Base-by-base conservation (phyloP, 2,888 invertebrate species). In the Sipunculus nudus region DNA sequence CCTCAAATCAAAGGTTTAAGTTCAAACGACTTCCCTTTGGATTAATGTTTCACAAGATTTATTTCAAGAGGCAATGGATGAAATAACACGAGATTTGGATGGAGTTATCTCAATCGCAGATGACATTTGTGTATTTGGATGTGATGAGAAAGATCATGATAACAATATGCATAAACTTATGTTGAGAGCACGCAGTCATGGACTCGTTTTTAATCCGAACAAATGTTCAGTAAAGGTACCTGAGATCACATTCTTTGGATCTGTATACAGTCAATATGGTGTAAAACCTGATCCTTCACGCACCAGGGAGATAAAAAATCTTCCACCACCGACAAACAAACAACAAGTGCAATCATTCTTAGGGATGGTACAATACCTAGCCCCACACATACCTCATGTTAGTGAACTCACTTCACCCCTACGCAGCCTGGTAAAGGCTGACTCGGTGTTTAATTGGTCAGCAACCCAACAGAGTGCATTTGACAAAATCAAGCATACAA, bases 221-320 rank as follows among this genome's bases (percentile, higher is more conserved):
- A 57, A 48, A n/a, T 53, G 29, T 10, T 49, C 5, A 16, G 26
- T 53, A 16, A 29, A 26, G 38, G 13, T 16, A n/a, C 38, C 19
- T 2, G 48, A 63, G 29, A 56, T 68, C 19, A 41, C 52, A 1
- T 65, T 68, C 53, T 58, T 63, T 38, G 65, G 70, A 6, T 48
- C 31, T 10, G 32, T 54, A n/a, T 62, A 56, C 35, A 41, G 41
- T 29, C 21, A 29, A 35, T 28, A 53, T 32, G 67, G 66, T 26
- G 61, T 59, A 6, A 32, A 50, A 21, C 66, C 68, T 8, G 66
- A 68, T 43, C 58, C 63, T n/a, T 25, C 16, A 29, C 67, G 52
- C 26, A 48, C 59, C 10, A 25, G 48, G 32, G 61, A 48, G 23
- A 48, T 69, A n/a, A 31, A 29, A 26, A 28, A 65, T 2, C 41